Evolutionary conservation across 2,797 vertebrate species (phyloP).

Genomic region (Syngnathus rostellatus): DNA sequence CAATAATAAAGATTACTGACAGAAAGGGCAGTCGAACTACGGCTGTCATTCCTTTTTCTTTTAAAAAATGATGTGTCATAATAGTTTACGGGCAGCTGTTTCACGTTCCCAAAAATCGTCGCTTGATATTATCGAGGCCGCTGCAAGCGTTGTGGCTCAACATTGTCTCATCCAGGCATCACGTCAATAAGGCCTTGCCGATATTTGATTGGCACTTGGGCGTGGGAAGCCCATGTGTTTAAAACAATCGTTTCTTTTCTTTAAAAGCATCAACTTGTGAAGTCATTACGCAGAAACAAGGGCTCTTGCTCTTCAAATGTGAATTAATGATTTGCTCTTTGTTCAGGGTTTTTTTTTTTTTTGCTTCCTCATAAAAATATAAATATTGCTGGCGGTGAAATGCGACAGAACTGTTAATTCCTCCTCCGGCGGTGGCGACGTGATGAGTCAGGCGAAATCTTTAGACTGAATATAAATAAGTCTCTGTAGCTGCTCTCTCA

Average conservation of each 20-base stretch:
- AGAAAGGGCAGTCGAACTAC: slow-evolving; percentile 32
- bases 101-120: slow-evolving; percentile 58
- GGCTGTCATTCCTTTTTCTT: slow-evolving; percentile 19
- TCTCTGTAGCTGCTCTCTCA: slow-evolving; percentile 25
- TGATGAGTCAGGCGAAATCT: slow-evolving; percentile 55
- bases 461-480: slow-evolving; percentile 54
- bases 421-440: slow-evolving; percentile 17
- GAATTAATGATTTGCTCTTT: slow-evolving; percentile 43
- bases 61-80: slow-evolving; percentile 42
- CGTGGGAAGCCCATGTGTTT: background rate
- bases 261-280: slow-evolving; percentile 16
- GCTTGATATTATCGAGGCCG: slow-evolving; percentile 63
- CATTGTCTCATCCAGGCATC: slow-evolving; percentile 34
- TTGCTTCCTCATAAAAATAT: background rate
- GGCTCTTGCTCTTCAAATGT: slow-evolving; percentile 19
- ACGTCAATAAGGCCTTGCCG: slow-evolving; percentile 7
- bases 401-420: slow-evolving; percentile 29
- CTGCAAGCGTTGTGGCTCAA: slow-evolving; percentile 36
- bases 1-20: slow-evolving; percentile 50
- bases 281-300: slow-evolving; percentile 20
- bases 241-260: background rate
- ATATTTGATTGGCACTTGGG: slow-evolving; percentile 22
- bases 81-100: slow-evolving; percentile 61
- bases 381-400: slow-evolving; percentile 8
- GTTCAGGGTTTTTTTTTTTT: slow-evolving; percentile 17